Base-by-base conservation (phyloP, 2,888 invertebrate genomes). In the Agapostemon virescens region DNA sequence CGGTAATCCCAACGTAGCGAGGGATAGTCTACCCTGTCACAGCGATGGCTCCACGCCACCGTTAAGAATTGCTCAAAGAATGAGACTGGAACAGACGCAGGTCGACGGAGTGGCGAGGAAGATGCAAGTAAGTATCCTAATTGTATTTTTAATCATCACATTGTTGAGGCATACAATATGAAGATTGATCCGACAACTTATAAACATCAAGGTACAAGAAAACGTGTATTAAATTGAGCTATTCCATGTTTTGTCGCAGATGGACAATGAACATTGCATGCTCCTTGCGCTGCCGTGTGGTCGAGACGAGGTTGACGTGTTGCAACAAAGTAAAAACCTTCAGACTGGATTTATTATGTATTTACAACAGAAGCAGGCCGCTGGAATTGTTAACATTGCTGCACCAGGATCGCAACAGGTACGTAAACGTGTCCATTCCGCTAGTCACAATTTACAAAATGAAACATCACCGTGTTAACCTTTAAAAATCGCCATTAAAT, bases 321-420 rank as follows among this genome's bases (percentile, higher is more conserved):
- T 98, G 85, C 97, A 98, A 93, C 98, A 99, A 93, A 97, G 97
- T 86, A 96, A 96, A 90, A 97, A 97, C 93, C 95, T 99, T 86
- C 96, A 96, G 88, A 96, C 95, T 84, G 98, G 98, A 86, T 99
- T 99, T 93, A 99, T 99, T 91, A 98, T 97, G 72, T 99, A 99
- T 93, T 94, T 99, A 89, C 97, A 98, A 94, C 96, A 97, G 91
- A 99, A 99, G 93, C 98, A 98, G 94, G 99, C 99, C 81, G 99
- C 99, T 87, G 99, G 99, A 89, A 99, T 99, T 91, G 98, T 99
- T 88, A 99, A 99, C 93, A 97, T 98, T 83, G 96, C 97, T 36
- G 96, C 97, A 84, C 98, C 98, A 74, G 98, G 97, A 85, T 97
- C 97, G 88, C 97, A 97, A 86, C 96, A 96, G 94, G 96, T 96